Base-by-base conservation (phyloP, 2,113 vertebrate genomes). In the Heterocephalus glaber region DNA sequence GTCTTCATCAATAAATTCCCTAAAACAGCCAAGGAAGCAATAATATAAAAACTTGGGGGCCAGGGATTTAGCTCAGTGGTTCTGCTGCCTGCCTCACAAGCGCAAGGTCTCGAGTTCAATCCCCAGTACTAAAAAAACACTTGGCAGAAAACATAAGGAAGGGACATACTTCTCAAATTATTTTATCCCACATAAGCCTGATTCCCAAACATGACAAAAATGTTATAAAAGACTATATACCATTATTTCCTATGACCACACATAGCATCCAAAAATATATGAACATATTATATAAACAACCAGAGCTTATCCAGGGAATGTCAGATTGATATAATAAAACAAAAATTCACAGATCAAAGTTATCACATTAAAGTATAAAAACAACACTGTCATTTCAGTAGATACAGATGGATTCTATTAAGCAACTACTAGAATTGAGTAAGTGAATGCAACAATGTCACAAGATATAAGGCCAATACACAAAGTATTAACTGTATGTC, bases 1-100 rank as follows among this genome's bases (percentile, higher is more conserved):
- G 20, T 88, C 54, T 92, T 81, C 72, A 92, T 4, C 35, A 72
- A 84, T 92, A 89, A 92, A 92, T 72, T 86, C 11, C 41, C 70
- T 80, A 4, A 35, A 92, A 89, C 11, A 92, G 79, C 63, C 70
- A 90, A 83, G 47, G 63, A 95, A 96, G 33, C 60, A 93, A 33
- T 33, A 93, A 38, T 52, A 89, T 5, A n/a, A 76, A 81, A 74
- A 84, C 44, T 84, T 28, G 47, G 61, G n/a, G n/a, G n/a, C n/a
- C n/a, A n/a, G n/a, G n/a, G n/a, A n/a, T n/a, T n/a, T n/a, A n/a
- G n/a, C n/a, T n/a, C n/a, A n/a, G n/a, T n/a, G n/a, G n/a, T n/a
- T n/a, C n/a, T n/a, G n/a, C n/a, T n/a, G n/a, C n/a, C n/a, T n/a
- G n/a, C n/a, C n/a, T n/a, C n/a, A n/a, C n/a, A n/a, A n/a, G n/a